These are phyloP conservation scores for Plebejus argus DNA, from an alignment of 2,888 invertebrate genomes.

Conservation along the genomic window DNA sequence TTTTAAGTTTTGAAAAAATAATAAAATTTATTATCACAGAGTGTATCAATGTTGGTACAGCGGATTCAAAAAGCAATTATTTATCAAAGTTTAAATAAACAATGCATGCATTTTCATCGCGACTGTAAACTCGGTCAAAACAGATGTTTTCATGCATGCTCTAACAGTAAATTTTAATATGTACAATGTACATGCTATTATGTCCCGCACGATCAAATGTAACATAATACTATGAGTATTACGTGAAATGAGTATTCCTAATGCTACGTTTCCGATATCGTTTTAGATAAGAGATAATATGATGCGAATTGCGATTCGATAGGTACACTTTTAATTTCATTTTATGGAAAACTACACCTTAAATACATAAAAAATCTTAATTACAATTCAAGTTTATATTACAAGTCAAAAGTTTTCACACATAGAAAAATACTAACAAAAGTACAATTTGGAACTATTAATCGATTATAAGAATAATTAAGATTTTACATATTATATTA, in stretches of 20 bases:
- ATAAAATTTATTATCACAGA: neutral
- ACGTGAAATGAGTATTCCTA: neutral
- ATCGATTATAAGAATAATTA: too few relatives aligned
- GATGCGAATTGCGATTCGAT: too few relatives aligned
- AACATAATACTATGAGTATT: neutral
- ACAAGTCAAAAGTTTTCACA: too few relatives aligned
- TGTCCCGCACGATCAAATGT: neutral
- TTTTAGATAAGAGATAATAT: neutral
- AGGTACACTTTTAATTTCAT: too few relatives aligned
- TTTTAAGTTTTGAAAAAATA: neutral
- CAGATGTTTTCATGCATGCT: conserved; percentile 7
- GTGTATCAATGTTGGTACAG: neutral
- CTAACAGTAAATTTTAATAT: conserved; percentile 17
- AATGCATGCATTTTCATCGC: neutral
- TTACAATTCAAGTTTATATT: too few relatives aligned
- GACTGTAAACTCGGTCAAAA: conserved; percentile 17
- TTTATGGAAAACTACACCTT: too few relatives aligned
- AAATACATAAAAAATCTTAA: too few relatives aligned
- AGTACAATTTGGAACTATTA: too few relatives aligned
- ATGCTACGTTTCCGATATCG: neutral
- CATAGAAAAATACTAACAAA: too few relatives aligned
- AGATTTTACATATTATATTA: too few relatives aligned
- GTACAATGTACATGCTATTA: neutral
- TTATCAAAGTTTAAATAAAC: conserved; percentile 20
- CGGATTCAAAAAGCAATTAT: neutral